A percentile compares a stretch with the other conserved stretches of the same genome.
Evolutionary conservation across 2,888 invertebrate species (phyloP).

Genomic region (Euproctis similis): DNA sequence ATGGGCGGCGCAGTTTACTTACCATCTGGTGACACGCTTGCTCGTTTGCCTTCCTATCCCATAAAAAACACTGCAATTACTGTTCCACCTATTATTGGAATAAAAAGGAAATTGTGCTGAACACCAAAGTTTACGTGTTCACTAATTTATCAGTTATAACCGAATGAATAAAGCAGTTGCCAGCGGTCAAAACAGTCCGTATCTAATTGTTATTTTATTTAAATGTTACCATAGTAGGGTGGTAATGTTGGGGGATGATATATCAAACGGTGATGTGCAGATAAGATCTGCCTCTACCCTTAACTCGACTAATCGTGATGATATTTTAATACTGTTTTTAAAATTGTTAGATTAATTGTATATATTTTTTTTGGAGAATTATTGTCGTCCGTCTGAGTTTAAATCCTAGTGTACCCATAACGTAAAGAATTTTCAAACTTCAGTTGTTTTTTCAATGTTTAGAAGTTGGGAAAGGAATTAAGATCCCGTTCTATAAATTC

Average conservation of each 20-base stretch:
- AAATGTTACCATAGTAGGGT: slow-evolving; percentile 33
- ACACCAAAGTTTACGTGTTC: slow-evolving; percentile 14
- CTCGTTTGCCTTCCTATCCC: no score
- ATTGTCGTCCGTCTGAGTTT: no score
- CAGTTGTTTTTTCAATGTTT: no score
- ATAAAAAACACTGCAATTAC: no score
- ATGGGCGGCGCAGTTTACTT: no score
- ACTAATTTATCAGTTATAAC: slow-evolving; percentile 36
- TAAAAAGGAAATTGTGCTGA: slow-evolving; percentile 6
- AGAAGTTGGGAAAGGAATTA: no score
- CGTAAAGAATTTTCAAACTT: no score
- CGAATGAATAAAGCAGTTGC: slow-evolving; percentile 41
- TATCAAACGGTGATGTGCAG: slow-evolving; percentile 19
- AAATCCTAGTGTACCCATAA: no score
- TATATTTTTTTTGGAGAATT: no score
- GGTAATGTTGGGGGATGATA: slow-evolving; percentile 24
- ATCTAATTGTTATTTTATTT: slow-evolving; percentile 63
- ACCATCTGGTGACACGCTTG: no score
- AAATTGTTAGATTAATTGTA: not conserved
- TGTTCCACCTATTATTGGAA: no score
- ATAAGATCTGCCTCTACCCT: slow-evolving; percentile 20
- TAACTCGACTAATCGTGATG: slow-evolving; percentile 12
- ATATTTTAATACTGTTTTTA: slow-evolving; percentile 19
- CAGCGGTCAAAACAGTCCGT: slow-evolving; percentile 47
- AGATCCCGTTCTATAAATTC: no score